These are phyloP conservation scores for Gerosis bhagava DNA, from an alignment of 2,888 invertebrate species.

Conservation along the genomic window DNA sequence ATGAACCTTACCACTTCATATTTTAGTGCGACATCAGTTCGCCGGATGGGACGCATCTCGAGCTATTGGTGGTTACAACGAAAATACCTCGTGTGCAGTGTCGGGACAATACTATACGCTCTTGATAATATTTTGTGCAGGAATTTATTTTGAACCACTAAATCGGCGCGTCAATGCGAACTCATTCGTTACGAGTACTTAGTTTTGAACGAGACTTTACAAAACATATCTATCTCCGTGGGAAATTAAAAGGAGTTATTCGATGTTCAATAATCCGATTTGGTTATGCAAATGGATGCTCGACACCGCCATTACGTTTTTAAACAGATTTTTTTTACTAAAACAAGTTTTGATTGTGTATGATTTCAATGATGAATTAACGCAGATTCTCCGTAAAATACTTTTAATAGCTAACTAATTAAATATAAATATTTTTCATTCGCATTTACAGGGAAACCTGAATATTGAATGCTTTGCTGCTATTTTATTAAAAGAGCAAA, in stretches of 20 bases:
- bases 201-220: background rate
- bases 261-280: constrained; percentile 5
- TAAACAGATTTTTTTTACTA: too few relatives aligned
- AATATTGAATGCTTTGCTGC: too few relatives aligned
- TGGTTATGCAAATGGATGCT: background rate
- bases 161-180: constrained; percentile 11
- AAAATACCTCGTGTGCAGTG: constrained; percentile 50
- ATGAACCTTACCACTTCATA: constrained; percentile 5
- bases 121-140: constrained; percentile 60
- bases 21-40: constrained; percentile 10
- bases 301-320: background rate
- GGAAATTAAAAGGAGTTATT: constrained; percentile 3
- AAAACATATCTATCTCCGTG: background rate
- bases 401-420: too few relatives aligned
- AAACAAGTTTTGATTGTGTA: too few relatives aligned
- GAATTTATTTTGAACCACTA: constrained; percentile 51
- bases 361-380: too few relatives aligned
- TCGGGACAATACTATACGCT: constrained; percentile 53
- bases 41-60: constrained; percentile 48
- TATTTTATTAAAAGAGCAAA: too few relatives aligned
- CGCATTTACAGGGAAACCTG: too few relatives aligned
- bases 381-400: too few relatives aligned
- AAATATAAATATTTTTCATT: too few relatives aligned
- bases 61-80: constrained; percentile 59
- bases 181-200: constrained; percentile 2